Conservation (phyloP, 2,888 invertebrate species). For the Yponomeuta sedellus region DNA sequence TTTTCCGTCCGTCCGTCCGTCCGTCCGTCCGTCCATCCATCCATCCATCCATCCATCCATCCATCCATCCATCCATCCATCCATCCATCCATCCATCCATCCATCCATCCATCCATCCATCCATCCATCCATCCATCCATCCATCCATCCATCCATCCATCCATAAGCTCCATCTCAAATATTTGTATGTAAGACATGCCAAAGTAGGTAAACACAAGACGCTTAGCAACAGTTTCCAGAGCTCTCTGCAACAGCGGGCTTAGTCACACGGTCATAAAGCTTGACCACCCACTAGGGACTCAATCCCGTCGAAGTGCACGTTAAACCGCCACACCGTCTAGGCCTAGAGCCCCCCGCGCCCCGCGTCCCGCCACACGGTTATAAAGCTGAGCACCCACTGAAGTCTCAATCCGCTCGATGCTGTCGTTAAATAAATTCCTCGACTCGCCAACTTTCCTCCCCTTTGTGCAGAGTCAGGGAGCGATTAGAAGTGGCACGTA, state of each 20-base stretch:
- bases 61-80: too few species aligned
- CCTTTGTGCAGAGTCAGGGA: conserved; percentile 23
- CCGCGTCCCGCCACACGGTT: neutral
- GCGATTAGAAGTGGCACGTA: conserved; percentile 13
- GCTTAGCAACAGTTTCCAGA: neutral
- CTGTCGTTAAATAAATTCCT: conserved; percentile 32
- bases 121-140: too few species aligned
- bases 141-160: too few species aligned
- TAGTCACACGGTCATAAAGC: neutral
- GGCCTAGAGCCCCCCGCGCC: neutral
- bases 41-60: too few species aligned
- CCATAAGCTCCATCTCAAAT: too few species aligned
- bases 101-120: too few species aligned
- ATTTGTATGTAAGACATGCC: too few species aligned
- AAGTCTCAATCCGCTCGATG: conserved; percentile 13
- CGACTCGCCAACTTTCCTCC: conserved; percentile 23
- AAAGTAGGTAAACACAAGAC: too few species aligned
- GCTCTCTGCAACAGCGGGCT: neutral
- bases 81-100: too few species aligned
- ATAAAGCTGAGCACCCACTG: conserved; percentile 1
- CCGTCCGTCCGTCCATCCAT: too few species aligned
- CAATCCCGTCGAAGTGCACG: too few species aligned
- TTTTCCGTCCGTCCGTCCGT: too few species aligned
- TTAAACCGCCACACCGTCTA: neutral
- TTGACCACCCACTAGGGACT: neutral